A percentile compares a stretch with the other conserved stretches of the same genome.
phyloP scores from a whole-genome alignment of 1,140 invertebrate genomes.

The Drosophila eugracilis region DNA sequence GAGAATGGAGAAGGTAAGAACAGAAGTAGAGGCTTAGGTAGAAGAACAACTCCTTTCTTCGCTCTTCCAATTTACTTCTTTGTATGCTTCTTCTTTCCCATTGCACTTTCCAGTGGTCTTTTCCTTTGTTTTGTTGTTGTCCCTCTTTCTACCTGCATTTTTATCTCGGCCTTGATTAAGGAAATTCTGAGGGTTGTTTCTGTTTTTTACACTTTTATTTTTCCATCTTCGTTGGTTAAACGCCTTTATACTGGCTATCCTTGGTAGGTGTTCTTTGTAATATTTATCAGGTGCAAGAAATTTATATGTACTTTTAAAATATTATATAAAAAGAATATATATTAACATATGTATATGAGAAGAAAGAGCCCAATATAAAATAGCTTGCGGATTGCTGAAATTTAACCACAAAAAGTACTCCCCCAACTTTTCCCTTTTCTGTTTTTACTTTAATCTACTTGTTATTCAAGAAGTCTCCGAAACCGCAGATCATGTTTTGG shows the following conservation, averaged over 20 bases:
- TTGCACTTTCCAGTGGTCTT: constrained; percentile 47
- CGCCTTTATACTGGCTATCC: too few relatives aligned
- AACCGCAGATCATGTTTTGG: constrained; percentile 5
- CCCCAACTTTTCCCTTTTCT: not conserved
- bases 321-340: too few relatives aligned
- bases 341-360: too few relatives aligned
- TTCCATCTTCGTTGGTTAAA: too few relatives aligned
- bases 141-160: constrained; percentile 22
- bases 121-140: constrained; percentile 27
- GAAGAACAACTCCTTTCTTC: constrained; percentile 14
- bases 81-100: constrained; percentile 53
- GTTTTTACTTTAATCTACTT: not conserved
- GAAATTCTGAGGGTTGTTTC: not conserved
- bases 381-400: too few relatives aligned
- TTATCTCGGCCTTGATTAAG: not conserved
- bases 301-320: too few relatives aligned
- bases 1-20: not conserved
- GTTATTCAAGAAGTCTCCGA: constrained; percentile 6
- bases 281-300: too few relatives aligned
- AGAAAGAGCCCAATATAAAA: too few relatives aligned
- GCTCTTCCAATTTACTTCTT: constrained; percentile 50
- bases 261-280: too few relatives aligned
- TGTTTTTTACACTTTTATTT: not conserved
- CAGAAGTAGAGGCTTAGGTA: not conserved
- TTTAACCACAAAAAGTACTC: too few relatives aligned